Percentiles rank a stretch among this genome's conserved stretches.
phyloP scores from a whole-genome alignment of 2,113 vertebrate genomes.

The Zosterops japonicus region DNA sequence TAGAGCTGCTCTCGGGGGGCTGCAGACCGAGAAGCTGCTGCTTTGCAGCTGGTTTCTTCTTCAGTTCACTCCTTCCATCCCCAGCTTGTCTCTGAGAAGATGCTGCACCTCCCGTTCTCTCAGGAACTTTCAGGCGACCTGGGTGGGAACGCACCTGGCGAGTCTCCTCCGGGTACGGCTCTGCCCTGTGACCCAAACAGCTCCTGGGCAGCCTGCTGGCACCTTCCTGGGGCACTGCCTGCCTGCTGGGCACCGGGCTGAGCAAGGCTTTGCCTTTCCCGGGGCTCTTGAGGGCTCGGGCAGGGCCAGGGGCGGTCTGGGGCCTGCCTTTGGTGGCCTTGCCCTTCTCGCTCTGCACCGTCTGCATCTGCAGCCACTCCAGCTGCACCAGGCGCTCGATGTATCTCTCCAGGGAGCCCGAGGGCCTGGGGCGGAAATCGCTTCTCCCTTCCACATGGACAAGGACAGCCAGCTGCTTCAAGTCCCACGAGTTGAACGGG shows the following conservation, averaged over 20 bases:
- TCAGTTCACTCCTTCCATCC: conserved; percentile 28
- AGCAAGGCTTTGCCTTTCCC: conserved; percentile 47
- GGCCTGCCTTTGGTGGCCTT: conserved; percentile 65
- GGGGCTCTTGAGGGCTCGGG: conserved; percentile 60
- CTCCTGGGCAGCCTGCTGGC: neutral
- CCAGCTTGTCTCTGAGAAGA: conserved; percentile 5
- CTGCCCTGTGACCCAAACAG: conserved; percentile 31
- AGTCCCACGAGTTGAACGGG: conserved; percentile 88
- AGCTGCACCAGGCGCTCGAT: conserved; percentile 85
- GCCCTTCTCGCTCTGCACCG: conserved; percentile 75
- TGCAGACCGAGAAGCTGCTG: neutral
- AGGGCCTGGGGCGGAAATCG: conserved; percentile 44
- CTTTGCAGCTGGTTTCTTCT: conserved; percentile 9
- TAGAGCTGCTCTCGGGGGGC: neutral
- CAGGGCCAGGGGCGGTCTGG: neutral
- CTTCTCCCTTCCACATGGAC: conserved; percentile 73
- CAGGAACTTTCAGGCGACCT: neutral
- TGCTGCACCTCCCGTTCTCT: neutral
- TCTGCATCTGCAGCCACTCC: conserved; percentile 87
- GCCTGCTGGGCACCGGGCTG: conserved; percentile 15
- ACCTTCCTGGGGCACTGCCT: neutral
- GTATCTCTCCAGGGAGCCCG: conserved; percentile 79
- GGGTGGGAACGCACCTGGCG: neutral
- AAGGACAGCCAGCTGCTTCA: conserved; percentile 80
- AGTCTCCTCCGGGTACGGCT: neutral